Evolutionary conservation across 2,888 invertebrate species (phyloP), one percentile per base, ranked within the genome.

Genomic region (Linyphia triangularis): DNA sequence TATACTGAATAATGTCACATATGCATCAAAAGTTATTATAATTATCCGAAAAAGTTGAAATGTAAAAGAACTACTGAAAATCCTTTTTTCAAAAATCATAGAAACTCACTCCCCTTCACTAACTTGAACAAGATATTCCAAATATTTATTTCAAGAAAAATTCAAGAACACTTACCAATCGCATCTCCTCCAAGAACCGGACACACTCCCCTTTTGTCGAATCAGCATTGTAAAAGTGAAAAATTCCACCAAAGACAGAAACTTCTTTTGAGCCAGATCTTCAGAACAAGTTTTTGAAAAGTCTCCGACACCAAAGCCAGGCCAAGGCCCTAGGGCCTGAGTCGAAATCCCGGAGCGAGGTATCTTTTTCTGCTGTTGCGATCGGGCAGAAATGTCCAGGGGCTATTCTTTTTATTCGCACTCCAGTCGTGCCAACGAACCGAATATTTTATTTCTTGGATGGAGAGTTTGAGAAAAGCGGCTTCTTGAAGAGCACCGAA

Each of bases 191-290:
- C 51, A n/a, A 16, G 30, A 28, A 13, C 57, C 73, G 30, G 57
- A 73, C 30, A 22, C 22, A 59, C 51, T 22, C 57, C 13, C 57
- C 37, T 70, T 43, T 72, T 30, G 57, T 19, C 37, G 75, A 61
- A 61, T 77, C 75, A 77, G 75, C 61, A 59, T 61, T 33, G 75
- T 57, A 77, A 77, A 77, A 77, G 61, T 77, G 75, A 77, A 77
- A 77, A 77, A 77, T 77, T 61, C 40, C 24, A n/a, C 37, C 75
- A 37, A 61, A 57, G 75, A 61, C 61, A 33, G 63, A 77, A 77
- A 77, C 75, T 75, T 61, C 40, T 75, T 61, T 57, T 75, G 13
- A 19, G n/a, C 13, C 24, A 37, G 61, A 30, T 57, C 59, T 43
- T 3, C 59, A 33, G 63, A 77, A 79, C 79, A 79, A 65, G 79